Base-by-base conservation (phyloP, 2,888 invertebrate genomes). In the Heterodera filipjevi region DNA sequence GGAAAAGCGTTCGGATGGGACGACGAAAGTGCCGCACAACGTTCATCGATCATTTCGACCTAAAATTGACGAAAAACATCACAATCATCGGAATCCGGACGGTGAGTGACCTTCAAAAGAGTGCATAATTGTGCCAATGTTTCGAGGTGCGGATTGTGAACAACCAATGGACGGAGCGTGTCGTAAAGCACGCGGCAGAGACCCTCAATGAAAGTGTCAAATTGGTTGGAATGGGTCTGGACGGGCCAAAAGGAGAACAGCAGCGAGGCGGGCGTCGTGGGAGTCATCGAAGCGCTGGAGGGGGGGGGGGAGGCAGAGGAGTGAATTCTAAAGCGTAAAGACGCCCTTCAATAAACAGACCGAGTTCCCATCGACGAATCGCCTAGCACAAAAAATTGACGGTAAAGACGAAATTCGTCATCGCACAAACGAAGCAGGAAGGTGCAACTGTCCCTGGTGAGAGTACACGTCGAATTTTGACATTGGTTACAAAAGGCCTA, bases 61-160 rank as follows among this genome's bases (percentile, higher is more conserved):
- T 95, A 59, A 33, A 82, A 78, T 33, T 39, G 14, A 68, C 53
- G 27, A 66, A 68, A 27, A 16, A 30, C 30, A 78, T 71, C 6
- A 19, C 16, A 78, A 44, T 53, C 75, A 66, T 27, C 14, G 22
- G 66, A 12, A 32, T 14, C n/a, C 12, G 39, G 39, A 39, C 39
- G 39, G 12, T 39, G 6, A 12, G 6, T 39, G 39, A 74, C 94
- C 81, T 95, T 92, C 64, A 98, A 90, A 84, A 98, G 96, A 66
- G 94, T 94, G 89, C 98, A 98, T 74, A 99, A 93, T 90, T 99
- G 99, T 0, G 97, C 95, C 35, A 99, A 91, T 0, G 98, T 97
- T 91, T 99, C 99, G 89, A 99, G 91, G 90, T 99, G 98, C 89
- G 96, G 95, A 81, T 98, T 95, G 90, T 96, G 95, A 81, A 99